A percentile compares a stretch with the other conserved stretches of the same genome.
These are phyloP conservation scores for Philhelius pedissequus DNA, from an alignment of 2,888 invertebrate genomes.

Conservation along the genomic window DNA sequence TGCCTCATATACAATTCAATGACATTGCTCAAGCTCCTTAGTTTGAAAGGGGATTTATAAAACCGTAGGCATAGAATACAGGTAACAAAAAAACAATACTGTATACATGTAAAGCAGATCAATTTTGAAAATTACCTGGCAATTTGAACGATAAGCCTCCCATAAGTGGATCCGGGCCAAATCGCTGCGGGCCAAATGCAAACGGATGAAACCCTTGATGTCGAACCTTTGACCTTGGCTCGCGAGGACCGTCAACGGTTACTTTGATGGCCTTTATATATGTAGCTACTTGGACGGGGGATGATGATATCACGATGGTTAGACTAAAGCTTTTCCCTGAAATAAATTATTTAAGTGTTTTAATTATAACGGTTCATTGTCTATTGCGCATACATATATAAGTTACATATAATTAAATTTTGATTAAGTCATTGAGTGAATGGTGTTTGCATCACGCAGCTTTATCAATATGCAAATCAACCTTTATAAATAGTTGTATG, in stretches of 20 bases:
- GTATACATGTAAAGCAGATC: conserved; percentile 46
- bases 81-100: neutral
- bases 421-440: conserved; percentile 48
- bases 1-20: neutral
- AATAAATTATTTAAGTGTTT: conserved; percentile 72
- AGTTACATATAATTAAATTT: conserved; percentile 24
- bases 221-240: conserved; percentile 95
- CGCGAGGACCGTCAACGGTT: conserved; percentile 98
- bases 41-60: neutral
- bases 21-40: neutral
- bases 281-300: conserved; percentile 97
- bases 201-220: conserved; percentile 94
- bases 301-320: conserved; percentile 95
- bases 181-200: conserved; percentile 90
- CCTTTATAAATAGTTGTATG: neutral
- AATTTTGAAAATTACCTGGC: conserved; percentile 83
- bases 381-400: neutral
- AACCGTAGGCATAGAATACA: neutral
- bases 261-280: conserved; percentile 99
- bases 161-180: conserved; percentile 89
- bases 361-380: conserved; percentile 4
- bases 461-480: conserved; percentile 53
- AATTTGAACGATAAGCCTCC: conserved; percentile 90
- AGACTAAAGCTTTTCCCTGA: conserved; percentile 98
- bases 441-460: conserved; percentile 27